Percentiles rank a stretch among this genome's conserved stretches.
phyloP scores from a whole-genome alignment of 2,888 invertebrate species.

The Pemphredon lugubris region DNA sequence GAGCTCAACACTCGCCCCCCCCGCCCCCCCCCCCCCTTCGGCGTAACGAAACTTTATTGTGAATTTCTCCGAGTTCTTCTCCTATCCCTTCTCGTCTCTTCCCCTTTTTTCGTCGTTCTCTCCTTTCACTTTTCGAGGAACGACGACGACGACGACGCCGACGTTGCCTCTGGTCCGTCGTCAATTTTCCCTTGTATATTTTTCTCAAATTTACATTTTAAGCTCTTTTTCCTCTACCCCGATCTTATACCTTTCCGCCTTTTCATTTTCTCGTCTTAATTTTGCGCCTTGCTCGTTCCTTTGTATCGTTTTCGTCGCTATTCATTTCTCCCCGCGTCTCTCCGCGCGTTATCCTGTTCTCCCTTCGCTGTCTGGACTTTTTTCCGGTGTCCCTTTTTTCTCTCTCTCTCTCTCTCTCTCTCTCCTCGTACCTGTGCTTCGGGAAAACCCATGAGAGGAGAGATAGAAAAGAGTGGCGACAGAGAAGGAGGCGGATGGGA shows the following conservation, averaged over 20 bases:
- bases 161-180: not conserved
- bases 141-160: no score
- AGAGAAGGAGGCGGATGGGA: slow-evolving; percentile 11
- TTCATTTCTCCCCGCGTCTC: not conserved
- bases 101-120: not conserved
- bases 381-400: not conserved
- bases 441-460: not conserved
- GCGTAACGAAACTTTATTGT: slow-evolving; percentile 5
- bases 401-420: no score
- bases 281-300: not conserved
- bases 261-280: not conserved
- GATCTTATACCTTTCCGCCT: not conserved
- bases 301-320: not conserved
- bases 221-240: no score
- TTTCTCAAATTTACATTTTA: not conserved
- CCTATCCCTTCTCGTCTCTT: no score
- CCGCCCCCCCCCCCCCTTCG: not conserved
- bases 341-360: not conserved
- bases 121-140: not conserved
- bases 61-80: not conserved
- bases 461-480: slow-evolving; percentile 19
- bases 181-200: not conserved
- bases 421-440: no score
- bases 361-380: not conserved
- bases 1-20: slow-evolving; percentile 3